Percentiles rank a stretch among this genome's conserved stretches.
These are phyloP conservation scores for Drosophila repletoides DNA, from an alignment of 1,140 invertebrate species.

Conservation along the genomic window DNA sequence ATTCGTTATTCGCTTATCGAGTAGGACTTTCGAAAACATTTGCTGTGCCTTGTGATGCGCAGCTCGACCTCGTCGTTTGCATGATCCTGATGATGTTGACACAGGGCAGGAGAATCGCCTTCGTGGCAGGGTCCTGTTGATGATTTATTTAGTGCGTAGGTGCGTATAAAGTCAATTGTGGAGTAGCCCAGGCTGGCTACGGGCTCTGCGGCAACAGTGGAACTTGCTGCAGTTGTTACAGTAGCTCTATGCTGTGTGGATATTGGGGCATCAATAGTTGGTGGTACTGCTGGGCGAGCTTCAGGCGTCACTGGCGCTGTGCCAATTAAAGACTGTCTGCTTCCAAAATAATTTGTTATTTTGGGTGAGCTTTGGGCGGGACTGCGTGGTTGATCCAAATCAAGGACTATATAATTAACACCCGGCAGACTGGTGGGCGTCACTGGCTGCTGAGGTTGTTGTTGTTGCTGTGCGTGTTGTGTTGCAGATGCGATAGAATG, in stretches of 20 bases:
- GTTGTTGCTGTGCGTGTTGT: not conserved
- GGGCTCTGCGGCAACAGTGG: slow-evolving; percentile 4
- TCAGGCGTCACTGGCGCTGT: slow-evolving; percentile 50
- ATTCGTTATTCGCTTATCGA: slow-evolving; percentile 84
- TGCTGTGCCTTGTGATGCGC: slow-evolving; percentile 84
- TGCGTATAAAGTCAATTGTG: slow-evolving; percentile 96
- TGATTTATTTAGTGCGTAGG: slow-evolving; percentile 90
- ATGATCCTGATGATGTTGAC: slow-evolving; percentile 70
- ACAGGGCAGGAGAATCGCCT: slow-evolving; percentile 83
- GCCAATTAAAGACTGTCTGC: slow-evolving; percentile 77
- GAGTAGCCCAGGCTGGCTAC: slow-evolving; percentile 87
- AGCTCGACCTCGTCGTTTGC: slow-evolving; percentile 84
- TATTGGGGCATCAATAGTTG: slow-evolving; percentile 7
- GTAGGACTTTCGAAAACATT: slow-evolving; percentile 83
- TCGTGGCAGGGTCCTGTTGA: slow-evolving; percentile 75
- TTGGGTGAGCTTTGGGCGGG: slow-evolving; percentile 64
- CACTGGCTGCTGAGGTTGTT: slow-evolving; percentile 21
- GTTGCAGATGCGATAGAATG: slow-evolving; percentile 21
- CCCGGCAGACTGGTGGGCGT: slow-evolving; percentile 47
- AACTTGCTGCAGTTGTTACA: slow-evolving; percentile 19
- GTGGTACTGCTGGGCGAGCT: no score
- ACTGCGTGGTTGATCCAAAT: slow-evolving; percentile 74
- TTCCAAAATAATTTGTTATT: slow-evolving; percentile 57
- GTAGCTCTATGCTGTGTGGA: slow-evolving; percentile 29
- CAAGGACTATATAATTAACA: slow-evolving; percentile 77